A percentile compares a stretch with the other conserved stretches of the same genome.
phyloP scores from a whole-genome alignment of 2,888 invertebrate species.

The Nudaria mundana region DNA sequence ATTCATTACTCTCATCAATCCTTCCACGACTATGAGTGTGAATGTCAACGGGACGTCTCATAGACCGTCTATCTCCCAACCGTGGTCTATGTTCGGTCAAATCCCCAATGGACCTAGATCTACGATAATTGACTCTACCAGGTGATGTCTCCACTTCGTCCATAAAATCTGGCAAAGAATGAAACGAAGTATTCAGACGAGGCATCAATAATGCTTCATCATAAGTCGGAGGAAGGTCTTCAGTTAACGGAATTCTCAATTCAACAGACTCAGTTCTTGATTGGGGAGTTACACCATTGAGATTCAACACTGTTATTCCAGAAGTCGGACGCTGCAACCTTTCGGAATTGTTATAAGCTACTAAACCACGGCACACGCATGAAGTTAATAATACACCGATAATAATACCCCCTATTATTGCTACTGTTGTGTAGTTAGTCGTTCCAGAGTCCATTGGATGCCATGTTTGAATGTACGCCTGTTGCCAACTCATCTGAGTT shows the following conservation, averaged over 20 bases:
- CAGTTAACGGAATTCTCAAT: constrained; percentile 56
- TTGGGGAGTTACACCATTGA: constrained; percentile 45
- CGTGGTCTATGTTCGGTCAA: constrained; percentile 60
- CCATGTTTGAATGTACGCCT: constrained; percentile 85
- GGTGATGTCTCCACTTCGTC: constrained; percentile 55
- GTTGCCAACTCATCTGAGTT: constrained; percentile 85
- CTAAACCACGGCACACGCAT: constrained; percentile 77
- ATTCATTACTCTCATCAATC: constrained; percentile 6
- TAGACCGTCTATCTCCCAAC: constrained; percentile 58
- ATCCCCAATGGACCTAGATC: constrained; percentile 74
- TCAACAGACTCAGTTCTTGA: constrained; percentile 54
- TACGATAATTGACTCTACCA: constrained; percentile 42
- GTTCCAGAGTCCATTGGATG: constrained; percentile 56
- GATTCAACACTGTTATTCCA: constrained; percentile 67
- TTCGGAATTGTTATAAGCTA: constrained; percentile 62
- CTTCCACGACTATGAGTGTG: constrained; percentile 35
- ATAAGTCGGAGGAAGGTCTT: constrained; percentile 85
- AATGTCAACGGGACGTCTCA: constrained; percentile 64
- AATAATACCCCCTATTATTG: constrained; percentile 76
- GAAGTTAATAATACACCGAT: constrained; percentile 79
- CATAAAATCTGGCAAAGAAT: constrained; percentile 76
- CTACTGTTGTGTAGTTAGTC: constrained; percentile 78
- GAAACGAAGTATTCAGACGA: constrained; percentile 82
- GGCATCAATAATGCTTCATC: constrained; percentile 89
- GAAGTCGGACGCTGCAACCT: constrained; percentile 53